These are phyloP conservation scores for Drosophila neotestacea DNA, from an alignment of 2,888 invertebrate genomes.

Conservation along the genomic window DNA sequence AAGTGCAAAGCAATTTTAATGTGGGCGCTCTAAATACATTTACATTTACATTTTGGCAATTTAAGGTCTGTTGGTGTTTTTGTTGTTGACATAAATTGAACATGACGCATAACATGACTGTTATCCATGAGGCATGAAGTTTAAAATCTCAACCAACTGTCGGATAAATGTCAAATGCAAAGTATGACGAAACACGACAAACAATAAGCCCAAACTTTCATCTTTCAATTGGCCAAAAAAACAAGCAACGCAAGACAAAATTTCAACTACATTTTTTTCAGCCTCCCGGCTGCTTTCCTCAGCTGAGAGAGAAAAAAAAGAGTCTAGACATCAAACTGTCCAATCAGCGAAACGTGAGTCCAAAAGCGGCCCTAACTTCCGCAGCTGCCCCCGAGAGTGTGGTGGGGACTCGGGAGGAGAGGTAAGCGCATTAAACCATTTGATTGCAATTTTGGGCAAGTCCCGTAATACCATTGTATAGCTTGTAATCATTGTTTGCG, in stretches of 20 bases:
- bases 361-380: conserved; percentile 51
- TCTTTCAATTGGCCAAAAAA: conserved; percentile 41
- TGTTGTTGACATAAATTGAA: conserved; percentile 6
- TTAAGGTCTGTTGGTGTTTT: background rate
- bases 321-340: conserved; percentile 52
- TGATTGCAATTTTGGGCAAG: conserved; percentile 61
- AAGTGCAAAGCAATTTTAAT: conserved; percentile 59
- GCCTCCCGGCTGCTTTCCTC: conserved; percentile 9
- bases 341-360: conserved; percentile 62
- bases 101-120: conserved; percentile 18
- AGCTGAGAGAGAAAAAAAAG: conserved; percentile 11
- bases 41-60: conserved; percentile 7
- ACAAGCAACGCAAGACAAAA: conserved; percentile 29
- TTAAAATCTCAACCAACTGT: conserved; percentile 21
- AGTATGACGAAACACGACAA: conserved; percentile 42
- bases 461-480: conserved; percentile 45
- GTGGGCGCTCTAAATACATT: conserved; percentile 19
- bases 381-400: conserved; percentile 18
- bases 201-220: conserved; percentile 55
- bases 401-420: background rate
- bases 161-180: conserved; percentile 61
- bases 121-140: conserved; percentile 10
- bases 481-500: conserved; percentile 45
- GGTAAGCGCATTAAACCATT: conserved; percentile 68
- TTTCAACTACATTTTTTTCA: conserved; percentile 30